Percentiles rank a stretch among this genome's conserved stretches.
These are phyloP conservation scores for Polydrusus tereticollis DNA, from an alignment of 2,888 invertebrate genomes.

Conservation along the genomic window DNA sequence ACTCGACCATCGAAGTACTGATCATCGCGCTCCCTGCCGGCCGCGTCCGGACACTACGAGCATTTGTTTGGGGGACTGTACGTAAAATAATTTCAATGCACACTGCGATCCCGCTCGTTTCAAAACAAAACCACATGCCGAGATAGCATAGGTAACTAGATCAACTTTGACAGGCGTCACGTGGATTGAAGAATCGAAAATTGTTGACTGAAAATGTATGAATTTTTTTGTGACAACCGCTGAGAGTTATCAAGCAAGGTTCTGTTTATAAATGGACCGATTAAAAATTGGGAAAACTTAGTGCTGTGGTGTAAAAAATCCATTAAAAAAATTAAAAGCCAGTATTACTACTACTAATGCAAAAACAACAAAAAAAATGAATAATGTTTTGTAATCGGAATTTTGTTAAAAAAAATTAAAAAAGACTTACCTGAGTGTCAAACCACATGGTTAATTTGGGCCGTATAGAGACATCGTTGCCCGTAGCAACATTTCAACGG, in stretches of 20 bases:
- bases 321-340: neutral
- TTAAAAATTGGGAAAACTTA: slow-evolving; percentile 9
- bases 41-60: slow-evolving; percentile 41
- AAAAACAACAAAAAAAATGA: slow-evolving; percentile 2
- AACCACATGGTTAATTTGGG: slow-evolving; percentile 66
- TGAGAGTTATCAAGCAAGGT: slow-evolving; percentile 3
- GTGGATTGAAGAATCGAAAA: slow-evolving; percentile 59
- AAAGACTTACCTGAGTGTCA: slow-evolving; percentile 66
- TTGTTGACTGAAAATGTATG: slow-evolving; percentile 58
- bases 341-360: neutral
- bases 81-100: slow-evolving; percentile 68
- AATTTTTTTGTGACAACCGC: slow-evolving; percentile 33
- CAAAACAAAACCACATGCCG: slow-evolving; percentile 68
- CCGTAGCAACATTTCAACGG: slow-evolving; percentile 64
- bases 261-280: neutral
- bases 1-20: slow-evolving; percentile 60
- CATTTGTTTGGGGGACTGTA: slow-evolving; percentile 62
- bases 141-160: slow-evolving; percentile 67
- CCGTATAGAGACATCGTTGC: slow-evolving; percentile 65
- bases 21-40: slow-evolving; percentile 43
- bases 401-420: neutral
- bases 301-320: slow-evolving; percentile 1
- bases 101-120: slow-evolving; percentile 67
- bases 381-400: neutral
- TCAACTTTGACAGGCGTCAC: slow-evolving; percentile 68